Evolutionary conservation across 1,140 invertebrate genomes (phyloP).

Genomic region (Bilobella aurantiaca): DNA sequence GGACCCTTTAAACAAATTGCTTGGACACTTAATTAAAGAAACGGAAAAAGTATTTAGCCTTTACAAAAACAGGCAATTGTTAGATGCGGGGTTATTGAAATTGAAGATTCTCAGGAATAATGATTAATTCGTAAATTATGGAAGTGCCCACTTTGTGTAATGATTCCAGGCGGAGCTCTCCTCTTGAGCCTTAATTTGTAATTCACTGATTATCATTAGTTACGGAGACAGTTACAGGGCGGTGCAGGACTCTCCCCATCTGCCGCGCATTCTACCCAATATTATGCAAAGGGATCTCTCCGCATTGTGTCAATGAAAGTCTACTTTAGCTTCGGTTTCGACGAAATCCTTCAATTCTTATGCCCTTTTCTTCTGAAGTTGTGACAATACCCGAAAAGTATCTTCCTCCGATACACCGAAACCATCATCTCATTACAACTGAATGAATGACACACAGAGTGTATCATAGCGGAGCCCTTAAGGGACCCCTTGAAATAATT

Average conservation of each 20-base stretch:
- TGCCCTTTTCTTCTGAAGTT: no score
- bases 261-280: neutral
- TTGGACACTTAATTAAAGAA: no score
- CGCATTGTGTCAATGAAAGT: neutral
- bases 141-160: neutral
- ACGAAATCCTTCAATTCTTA: neutral
- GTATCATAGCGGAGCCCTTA: neutral
- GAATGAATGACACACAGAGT: neutral
- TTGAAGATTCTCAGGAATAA: no score
- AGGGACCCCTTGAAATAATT: neutral
- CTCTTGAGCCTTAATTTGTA: slow-evolving; percentile 1
- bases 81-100: no score
- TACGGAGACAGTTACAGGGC: neutral
- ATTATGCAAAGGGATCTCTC: neutral
- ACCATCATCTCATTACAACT: neutral
- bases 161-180: neutral
- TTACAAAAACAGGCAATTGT: no score
- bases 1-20: no score
- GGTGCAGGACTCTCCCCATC: no score
- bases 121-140: neutral
- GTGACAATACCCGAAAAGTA: neutral
- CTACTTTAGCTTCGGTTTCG: neutral
- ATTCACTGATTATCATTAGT: neutral
- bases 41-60: no score
- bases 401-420: neutral